Base-by-base conservation (phyloP, 64 coral and sea anemone species). In the Acropora tenuis region DNA sequence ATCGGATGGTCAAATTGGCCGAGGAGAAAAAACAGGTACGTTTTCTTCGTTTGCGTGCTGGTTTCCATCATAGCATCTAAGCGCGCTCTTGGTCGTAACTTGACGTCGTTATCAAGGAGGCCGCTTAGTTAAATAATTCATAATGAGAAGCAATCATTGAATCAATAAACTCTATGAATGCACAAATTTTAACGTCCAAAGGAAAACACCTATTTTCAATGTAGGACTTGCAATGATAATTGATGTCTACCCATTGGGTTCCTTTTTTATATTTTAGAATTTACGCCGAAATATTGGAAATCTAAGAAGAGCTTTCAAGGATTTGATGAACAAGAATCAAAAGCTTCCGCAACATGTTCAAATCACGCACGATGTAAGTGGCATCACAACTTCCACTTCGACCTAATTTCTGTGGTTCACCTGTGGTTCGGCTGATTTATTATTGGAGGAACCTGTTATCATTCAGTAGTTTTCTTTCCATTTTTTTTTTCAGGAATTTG, bases 21-120 rank as follows among this genome's bases (percentile, higher is more conserved):
- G 97, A 99, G 79, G 97, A 99, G 82, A 99, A 99, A 77, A 99
- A 99, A 69, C 96, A 98, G 94, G 96, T 95, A 50, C 87, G 46
- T 9, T 4, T 89, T 63, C 8, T 5, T 47, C 20, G 2, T 0
- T 61, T 42, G 18, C 7, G 48, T 8, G 13, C 18, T 86, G 5
- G 52, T 55, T 55, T 55, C 5, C 52, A 10, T 55, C 9, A 3
- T 15, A 2, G 30, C 3, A 0, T 10, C 4, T 44, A 75, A 30
- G 30, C 30, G 30, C 30, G 30, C 30, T 30, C 30, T 30, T 30
- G 30, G 30, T 30, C 30, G 30, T 30, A 30, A 30, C 30, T 30
- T 30, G 30, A 30, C 30, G 30, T 30, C 30, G 30, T 30, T 30
- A 30, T 30, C 30, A 30, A 30, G 30, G 30, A 30, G 30, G 30